Evolutionary conservation across 2,797 vertebrate species (phyloP).

Genomic region (Presbytis comata): DNA sequence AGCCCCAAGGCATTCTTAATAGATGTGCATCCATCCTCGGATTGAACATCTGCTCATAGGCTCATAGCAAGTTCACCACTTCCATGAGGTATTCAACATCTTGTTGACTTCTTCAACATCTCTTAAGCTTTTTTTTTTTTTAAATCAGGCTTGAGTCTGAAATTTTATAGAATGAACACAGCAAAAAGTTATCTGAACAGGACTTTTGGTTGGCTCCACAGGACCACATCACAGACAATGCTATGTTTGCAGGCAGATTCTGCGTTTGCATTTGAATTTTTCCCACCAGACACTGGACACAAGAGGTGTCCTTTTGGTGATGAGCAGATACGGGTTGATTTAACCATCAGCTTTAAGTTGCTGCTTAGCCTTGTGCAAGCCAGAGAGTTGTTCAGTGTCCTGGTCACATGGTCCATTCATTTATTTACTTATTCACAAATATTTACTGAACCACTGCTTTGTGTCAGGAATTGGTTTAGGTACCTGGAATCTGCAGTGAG

Average conservation of each 20-base stretch:
- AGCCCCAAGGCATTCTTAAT: not conserved
- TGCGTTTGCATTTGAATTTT: not conserved
- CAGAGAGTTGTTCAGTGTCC: not conserved
- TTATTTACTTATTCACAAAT: not conserved
- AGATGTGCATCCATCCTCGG: not conserved
- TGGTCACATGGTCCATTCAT: not conserved
- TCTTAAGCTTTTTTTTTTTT: not conserved
- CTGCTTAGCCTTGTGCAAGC: not conserved
- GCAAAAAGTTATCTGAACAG: not conserved
- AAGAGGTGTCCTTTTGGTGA: not conserved
- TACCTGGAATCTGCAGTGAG: not conserved
- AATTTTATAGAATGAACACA: not conserved
- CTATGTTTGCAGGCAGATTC: not conserved
- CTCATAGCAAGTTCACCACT: not conserved
- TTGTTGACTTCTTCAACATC: not conserved
- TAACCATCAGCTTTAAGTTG: not conserved
- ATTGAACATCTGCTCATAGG: not conserved
- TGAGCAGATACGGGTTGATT: not conserved
- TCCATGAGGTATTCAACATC: not conserved
- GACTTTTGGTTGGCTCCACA: not conserved
- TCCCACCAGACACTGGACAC: not conserved
- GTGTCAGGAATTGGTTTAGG: not conserved
- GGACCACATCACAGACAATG: not conserved
- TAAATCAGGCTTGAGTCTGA: not conserved
- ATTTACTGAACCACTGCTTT: not conserved